These are phyloP conservation scores for Bilobella aurantiaca DNA, from an alignment of 1,140 invertebrate genomes.

Conservation along the genomic window DNA sequence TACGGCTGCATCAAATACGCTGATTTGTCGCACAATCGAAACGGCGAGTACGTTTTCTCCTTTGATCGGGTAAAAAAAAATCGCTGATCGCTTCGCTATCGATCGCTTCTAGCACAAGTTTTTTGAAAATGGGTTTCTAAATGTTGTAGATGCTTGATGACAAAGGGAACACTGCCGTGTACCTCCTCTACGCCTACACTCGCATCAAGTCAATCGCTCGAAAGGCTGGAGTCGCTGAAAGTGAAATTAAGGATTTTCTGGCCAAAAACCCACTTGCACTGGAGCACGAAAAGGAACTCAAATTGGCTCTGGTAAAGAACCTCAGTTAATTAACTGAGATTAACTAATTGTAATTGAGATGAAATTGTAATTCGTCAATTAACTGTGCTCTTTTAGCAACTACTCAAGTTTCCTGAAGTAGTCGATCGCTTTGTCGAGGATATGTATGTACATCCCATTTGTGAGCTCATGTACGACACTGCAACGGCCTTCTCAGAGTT, in stretches of 20 bases:
- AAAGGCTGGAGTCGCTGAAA: slow-evolving; percentile 54
- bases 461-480: slow-evolving; percentile 93
- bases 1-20: slow-evolving; percentile 99
- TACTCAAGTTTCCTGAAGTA: slow-evolving; percentile 78
- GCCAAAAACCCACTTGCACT: slow-evolving; percentile 54
- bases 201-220: slow-evolving; percentile 84
- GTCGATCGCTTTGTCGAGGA: slow-evolving; percentile 72
- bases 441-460: slow-evolving; percentile 76
- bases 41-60: slow-evolving; percentile 94
- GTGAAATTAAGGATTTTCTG: slow-evolving; percentile 48
- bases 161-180: slow-evolving; percentile 96
- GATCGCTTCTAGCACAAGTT: background rate
- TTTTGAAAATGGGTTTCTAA: slow-evolving; percentile 13
- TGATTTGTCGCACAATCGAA: slow-evolving; percentile 86
- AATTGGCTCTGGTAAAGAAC: slow-evolving; percentile 66
- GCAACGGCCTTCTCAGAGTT: slow-evolving; percentile 89
- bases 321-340: background rate
- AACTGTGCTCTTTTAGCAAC: slow-evolving; percentile 38
- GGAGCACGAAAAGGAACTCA: slow-evolving; percentile 87
- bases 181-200: slow-evolving; percentile 89
- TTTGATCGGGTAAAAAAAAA: slow-evolving; percentile 67
- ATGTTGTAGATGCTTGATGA: slow-evolving; percentile 85
- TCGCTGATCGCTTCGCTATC: slow-evolving; percentile 4
- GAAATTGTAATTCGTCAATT: background rate
- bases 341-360: background rate